Base-by-base conservation (phyloP, 1,140 invertebrate genomes). In the Macrobrachium nipponense region DNA sequence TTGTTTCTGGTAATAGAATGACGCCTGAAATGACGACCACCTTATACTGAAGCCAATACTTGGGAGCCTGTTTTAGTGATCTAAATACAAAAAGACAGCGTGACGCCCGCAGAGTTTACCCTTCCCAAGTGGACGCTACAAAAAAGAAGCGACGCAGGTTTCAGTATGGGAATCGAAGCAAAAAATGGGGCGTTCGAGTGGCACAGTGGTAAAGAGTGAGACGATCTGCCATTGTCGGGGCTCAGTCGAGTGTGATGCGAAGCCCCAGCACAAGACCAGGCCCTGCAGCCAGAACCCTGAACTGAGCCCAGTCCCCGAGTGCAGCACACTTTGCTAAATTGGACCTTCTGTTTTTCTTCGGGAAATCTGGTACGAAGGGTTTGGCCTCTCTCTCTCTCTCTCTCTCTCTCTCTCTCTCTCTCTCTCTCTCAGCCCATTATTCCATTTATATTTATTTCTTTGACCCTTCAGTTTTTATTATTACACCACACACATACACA, bases 321-420 rank as follows among this genome's bases (percentile, higher is more conserved):
- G 0, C 3, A 5, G 51, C 51, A 51, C 51, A 51, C 51, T 51
- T 51, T 51, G 51, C 51, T 51, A 51, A 51, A 51, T 51, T 51
- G 51, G 12, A 51, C 12, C 51, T 51, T 51, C 51, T 51, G 51
- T 51, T 51, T 51, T 51, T 51, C 51, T 7, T 51, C 51, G 51
- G 51, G 5, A 6, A 51, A 51, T 51, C 51, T 51, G 51, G 51
- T 51, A 6, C 51, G 51, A 51, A 51, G 27, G 27, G 27, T 36
- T 36, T 51, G 51, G 7, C 8, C 70, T 36, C 23, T 36, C 27
- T 36, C 70, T 73, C 70, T 36, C 27, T 36, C 70, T 73, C 70
- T 36, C 27, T 36, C 70, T 27, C n/a, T 73, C 27, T 36, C 27
- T 73, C 70, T 73, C 70, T 73, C 20, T 73, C 70, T 73, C 70